Evolutionary conservation across 2,888 invertebrate species (phyloP), one percentile per base, ranked within the genome.

Genomic region (Conops quadrifasciatus): DNA sequence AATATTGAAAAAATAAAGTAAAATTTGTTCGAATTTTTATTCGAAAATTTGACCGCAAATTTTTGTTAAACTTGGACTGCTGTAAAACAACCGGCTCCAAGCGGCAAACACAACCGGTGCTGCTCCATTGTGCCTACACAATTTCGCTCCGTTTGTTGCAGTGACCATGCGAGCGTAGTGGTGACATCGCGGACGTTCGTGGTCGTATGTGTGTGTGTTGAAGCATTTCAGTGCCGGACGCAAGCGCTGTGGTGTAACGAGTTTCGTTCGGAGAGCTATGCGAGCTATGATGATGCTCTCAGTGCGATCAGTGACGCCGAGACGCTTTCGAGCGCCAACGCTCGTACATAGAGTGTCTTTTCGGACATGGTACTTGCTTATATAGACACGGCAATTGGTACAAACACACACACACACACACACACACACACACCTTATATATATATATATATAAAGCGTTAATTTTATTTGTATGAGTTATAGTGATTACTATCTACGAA

Each of bases 121-220:
- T n/a, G 62, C 43, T 19, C 1, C 19, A 24, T 4, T 11, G 9
- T 62, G 5, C n/a, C 43, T 62, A 43, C 24, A n/a, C 2, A 62
- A 43, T 7, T 53, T 2, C 2, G 19, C 24, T 36, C 24, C 7
- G 62, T 43, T 60, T 1, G 30, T n/a, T n/a, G n/a, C n/a, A n/a
- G n/a, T n/a, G n/a, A n/a, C n/a, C n/a, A n/a, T n/a, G n/a, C n/a
- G n/a, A n/a, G n/a, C n/a, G 56, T 56, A 56, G 24, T 26, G 0
- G 26, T 26, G 13, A 36, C 21, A 53, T 11, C 21, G 19, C 36
- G 9, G 3, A 49, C 7, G 5, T 65, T 2, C 19, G 65, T 66
- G 65, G 26, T 7, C 19, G 19, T 66, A 26, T 65, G 16, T 63
- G 63, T 63, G 47, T 63, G n/a, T 63, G 24, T 26, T 47, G 43